phyloP scores from a whole-genome alignment of 2,113 vertebrate species.

The Rostratula benghalensis region DNA sequence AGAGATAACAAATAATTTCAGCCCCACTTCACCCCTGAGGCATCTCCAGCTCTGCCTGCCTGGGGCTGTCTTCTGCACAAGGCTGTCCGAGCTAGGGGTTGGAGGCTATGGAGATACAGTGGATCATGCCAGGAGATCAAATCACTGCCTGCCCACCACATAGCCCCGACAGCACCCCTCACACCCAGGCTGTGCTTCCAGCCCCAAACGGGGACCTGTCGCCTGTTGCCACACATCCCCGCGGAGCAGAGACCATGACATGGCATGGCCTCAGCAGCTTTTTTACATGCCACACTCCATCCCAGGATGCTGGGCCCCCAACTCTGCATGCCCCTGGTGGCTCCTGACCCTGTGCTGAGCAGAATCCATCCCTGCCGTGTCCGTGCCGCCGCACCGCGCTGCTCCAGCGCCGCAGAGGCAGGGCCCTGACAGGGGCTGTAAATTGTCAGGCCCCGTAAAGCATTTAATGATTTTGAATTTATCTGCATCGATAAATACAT shows the following conservation, averaged over 20 bases:
- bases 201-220: neutral
- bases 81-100: neutral
- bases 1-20: neutral
- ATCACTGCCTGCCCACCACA: fast-evolving
- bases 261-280: neutral
- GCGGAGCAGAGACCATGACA: fast-evolving
- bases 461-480: constrained; percentile 75
- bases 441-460: constrained; percentile 65
- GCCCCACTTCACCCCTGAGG: fast-evolving
- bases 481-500: constrained; percentile 76
- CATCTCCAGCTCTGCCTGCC: neutral
- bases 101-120: neutral
- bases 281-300: fast-evolving
- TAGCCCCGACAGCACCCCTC: neutral
- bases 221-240: fast-evolving
- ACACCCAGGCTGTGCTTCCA: neutral
- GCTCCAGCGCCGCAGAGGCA: neutral
- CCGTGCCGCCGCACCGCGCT: fast-evolving
- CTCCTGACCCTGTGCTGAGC: neutral
- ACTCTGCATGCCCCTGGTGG: fast-evolving
- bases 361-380: fast-evolving
- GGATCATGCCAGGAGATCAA: neutral
- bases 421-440: constrained; percentile 47
- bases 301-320: neutral
- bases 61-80: neutral